Conservation (phyloP, 2,113 vertebrate genomes). For the Serinus canaria region DNA sequence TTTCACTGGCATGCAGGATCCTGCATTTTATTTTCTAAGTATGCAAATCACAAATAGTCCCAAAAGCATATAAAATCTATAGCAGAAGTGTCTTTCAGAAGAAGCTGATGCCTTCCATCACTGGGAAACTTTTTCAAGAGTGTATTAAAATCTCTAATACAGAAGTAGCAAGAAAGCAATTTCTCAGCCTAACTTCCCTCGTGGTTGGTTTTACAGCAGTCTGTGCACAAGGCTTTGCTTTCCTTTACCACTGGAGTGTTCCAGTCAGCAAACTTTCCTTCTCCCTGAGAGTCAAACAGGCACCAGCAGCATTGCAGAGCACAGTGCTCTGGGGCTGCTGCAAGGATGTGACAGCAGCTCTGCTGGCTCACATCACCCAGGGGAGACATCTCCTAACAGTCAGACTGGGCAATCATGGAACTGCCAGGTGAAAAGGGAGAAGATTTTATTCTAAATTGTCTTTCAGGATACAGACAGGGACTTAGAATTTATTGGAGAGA, state of each 20-base stretch:
- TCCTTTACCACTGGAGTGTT: not conserved
- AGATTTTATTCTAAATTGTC: not conserved
- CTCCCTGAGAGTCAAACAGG: not conserved
- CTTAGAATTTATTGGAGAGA: not conserved
- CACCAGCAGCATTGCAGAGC: not conserved
- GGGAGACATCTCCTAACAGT: not conserved
- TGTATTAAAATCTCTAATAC: not conserved
- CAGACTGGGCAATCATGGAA: rapidly evolving
- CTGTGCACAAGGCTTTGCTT: not conserved
- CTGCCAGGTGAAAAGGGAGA: not conserved
- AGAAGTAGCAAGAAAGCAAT: constrained; percentile 46
- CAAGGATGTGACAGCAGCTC: not conserved
- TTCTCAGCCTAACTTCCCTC: not conserved
- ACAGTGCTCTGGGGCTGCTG: not conserved
- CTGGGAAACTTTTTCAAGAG: not conserved
- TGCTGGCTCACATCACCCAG: not conserved
- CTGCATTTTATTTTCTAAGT: not conserved
- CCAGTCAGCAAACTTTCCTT: not conserved
- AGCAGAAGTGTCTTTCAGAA: not conserved
- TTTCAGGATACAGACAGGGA: not conserved
- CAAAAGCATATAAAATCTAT: not conserved
- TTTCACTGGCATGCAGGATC: not conserved
- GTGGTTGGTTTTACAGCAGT: not conserved
- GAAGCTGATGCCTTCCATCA: not conserved
- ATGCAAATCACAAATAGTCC: not conserved